A percentile compares a stretch with the other conserved stretches of the same genome.
Evolutionary conservation across 2,797 vertebrate species (phyloP).

Genomic region (Erpetoichthys calabaricus): DNA sequence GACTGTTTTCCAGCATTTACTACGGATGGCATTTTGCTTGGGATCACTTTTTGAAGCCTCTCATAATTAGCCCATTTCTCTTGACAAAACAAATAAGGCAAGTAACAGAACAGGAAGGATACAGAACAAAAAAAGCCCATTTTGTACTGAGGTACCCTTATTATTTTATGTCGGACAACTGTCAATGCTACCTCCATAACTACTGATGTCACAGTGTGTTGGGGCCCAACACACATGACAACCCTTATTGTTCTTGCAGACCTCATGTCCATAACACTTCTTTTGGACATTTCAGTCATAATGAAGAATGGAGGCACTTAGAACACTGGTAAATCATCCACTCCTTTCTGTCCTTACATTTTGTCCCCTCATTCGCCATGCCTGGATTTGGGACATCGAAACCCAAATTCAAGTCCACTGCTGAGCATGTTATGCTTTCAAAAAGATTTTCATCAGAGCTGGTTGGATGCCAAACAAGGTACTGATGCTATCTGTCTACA

Average conservation of each 20-base stretch:
- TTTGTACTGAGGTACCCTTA: slow-evolving; percentile 14
- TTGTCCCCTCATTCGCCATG: slow-evolving; percentile 89
- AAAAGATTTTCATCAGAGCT: slow-evolving; percentile 68
- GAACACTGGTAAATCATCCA: slow-evolving; percentile 80
- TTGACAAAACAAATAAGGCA: no score
- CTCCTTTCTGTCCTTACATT: slow-evolving; percentile 74
- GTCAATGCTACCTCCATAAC: slow-evolving; percentile 81
- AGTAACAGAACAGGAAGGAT: no score
- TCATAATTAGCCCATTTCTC: no score
- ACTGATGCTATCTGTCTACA: slow-evolving; percentile 36
- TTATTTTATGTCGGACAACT: slow-evolving; percentile 81
- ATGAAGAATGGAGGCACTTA: slow-evolving; percentile 54
- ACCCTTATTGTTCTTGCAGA: slow-evolving; percentile 86
- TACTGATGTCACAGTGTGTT: slow-evolving; percentile 58
- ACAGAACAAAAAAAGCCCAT: background rate
- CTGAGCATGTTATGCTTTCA: slow-evolving; percentile 55
- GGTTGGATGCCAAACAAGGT: slow-evolving; percentile 76
- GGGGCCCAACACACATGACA: slow-evolving; percentile 72
- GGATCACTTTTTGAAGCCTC: no score
- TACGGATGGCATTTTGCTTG: no score
- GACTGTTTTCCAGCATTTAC: no score
- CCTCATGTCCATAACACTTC: slow-evolving; percentile 78
- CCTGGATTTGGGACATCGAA: slow-evolving; percentile 87
- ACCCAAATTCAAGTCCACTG: slow-evolving; percentile 85
- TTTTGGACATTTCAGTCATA: slow-evolving; percentile 71